phyloP scores from a whole-genome alignment of 2,888 invertebrate genomes.

The Chrysolina oricalcia region DNA sequence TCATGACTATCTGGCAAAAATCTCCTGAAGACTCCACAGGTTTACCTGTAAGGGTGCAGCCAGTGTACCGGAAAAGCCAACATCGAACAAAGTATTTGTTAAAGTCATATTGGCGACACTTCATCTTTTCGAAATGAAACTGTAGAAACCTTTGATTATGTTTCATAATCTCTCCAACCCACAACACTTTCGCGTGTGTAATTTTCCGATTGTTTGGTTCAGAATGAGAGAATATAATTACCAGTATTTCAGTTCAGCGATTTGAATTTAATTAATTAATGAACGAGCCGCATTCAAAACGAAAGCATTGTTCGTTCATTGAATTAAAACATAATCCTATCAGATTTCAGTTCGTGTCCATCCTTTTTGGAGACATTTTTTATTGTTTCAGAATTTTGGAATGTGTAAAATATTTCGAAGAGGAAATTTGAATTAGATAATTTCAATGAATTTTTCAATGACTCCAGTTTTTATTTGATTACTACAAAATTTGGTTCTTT shows the following conservation, averaged over 20 bases:
- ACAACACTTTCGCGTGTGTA: neutral
- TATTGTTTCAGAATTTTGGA: too few species aligned
- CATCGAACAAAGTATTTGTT: too few species aligned
- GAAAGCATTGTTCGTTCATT: neutral
- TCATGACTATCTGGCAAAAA: too few species aligned
- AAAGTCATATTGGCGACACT: neutral
- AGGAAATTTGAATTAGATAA: too few species aligned
- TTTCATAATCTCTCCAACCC: neutral
- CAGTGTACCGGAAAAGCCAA: too few species aligned
- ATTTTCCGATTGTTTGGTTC: constrained; percentile 7
- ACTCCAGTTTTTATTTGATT: too few species aligned
- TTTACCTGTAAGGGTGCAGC: too few species aligned
- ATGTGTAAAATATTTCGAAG: too few species aligned
- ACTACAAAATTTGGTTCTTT: too few species aligned
- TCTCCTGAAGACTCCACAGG: too few species aligned
- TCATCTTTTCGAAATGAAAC: neutral
- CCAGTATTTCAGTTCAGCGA: constrained; percentile 8
- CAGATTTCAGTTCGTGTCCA: neutral
- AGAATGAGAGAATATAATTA: neutral
- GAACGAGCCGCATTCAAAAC: neutral
- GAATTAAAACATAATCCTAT: neutral
- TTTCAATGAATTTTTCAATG: too few species aligned
- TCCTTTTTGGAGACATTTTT: neutral
- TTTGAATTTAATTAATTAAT: constrained; percentile 15
- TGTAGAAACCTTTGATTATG: neutral